Conservation (phyloP, 2,797 vertebrate genomes). For the Lacerta viridis region DNA sequence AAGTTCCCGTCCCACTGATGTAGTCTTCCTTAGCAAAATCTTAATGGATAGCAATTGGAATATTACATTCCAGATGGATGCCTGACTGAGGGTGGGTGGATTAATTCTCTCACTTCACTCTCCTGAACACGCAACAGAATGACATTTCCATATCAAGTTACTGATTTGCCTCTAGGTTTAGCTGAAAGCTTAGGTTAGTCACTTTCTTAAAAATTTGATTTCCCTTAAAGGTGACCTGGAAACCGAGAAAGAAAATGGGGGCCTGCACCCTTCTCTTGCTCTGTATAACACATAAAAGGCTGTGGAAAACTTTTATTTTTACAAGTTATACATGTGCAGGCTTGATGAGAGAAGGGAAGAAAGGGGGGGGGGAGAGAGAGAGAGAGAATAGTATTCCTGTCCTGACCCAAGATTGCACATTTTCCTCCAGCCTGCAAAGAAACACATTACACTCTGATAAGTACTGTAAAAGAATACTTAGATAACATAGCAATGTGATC, state of each 20-base stretch:
- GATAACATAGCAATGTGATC: not conserved
- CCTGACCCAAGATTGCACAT: not conserved
- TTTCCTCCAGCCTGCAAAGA: too few species aligned
- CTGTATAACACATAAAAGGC: slow-evolving; percentile 1
- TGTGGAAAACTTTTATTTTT: not conserved
- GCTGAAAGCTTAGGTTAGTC: slow-evolving; percentile 35
- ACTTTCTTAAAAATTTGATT: slow-evolving; percentile 46
- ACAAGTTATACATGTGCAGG: not conserved
- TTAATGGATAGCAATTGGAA: slow-evolving; percentile 13
- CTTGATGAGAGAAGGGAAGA: not conserved
- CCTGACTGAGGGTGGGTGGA: slow-evolving; percentile 31
- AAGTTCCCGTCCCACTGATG: not conserved
- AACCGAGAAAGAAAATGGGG: slow-evolving; percentile 34
- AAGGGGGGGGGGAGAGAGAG: not conserved
- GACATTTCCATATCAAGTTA: slow-evolving; percentile 38
- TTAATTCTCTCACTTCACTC: slow-evolving; percentile 34
- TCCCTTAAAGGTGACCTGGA: slow-evolving; percentile 31
- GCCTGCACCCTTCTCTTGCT: not conserved
- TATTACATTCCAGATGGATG: slow-evolving; percentile 14
- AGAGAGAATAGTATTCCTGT: not conserved
- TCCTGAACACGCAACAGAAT: slow-evolving; percentile 43
- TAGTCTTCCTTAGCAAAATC: slow-evolving; percentile 34
- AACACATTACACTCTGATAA: not conserved
- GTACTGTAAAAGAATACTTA: not conserved
- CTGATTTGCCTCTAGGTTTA: slow-evolving; percentile 26